A percentile compares a stretch with the other conserved stretches of the same genome.
Conservation (phyloP, 2,797 vertebrate species). For the Typhlichthys eigenmanni region DNA sequence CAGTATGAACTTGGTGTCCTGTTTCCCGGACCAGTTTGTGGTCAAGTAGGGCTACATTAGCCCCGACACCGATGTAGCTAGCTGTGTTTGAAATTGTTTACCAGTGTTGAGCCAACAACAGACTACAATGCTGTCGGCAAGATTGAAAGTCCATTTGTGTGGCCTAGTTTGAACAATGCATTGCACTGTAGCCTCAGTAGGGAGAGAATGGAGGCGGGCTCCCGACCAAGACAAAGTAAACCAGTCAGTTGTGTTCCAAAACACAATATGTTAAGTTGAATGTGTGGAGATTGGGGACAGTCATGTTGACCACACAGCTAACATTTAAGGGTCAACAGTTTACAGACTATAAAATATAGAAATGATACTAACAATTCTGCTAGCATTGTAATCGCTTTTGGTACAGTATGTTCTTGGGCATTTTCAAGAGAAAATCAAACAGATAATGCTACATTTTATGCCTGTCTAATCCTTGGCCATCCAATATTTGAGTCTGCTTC, state of each 20-base stretch:
- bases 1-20: constrained; percentile 9
- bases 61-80: background rate
- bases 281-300: constrained; percentile 3
- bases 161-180: constrained; percentile 70
- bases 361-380: no score
- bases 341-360: no score
- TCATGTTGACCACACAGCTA: constrained; percentile 15
- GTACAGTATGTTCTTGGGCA: no score
- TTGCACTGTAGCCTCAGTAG: constrained; percentile 56
- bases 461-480: no score
- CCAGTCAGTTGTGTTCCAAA: constrained; percentile 45
- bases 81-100: constrained; percentile 60
- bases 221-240: constrained; percentile 53
- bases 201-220: constrained; percentile 46
- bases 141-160: constrained; percentile 62
- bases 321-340: constrained; percentile 5
- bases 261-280: constrained; percentile 24
- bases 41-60: background rate
- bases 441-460: no score
- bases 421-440: no score
- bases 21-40: background rate
- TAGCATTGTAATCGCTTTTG: no score
- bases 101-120: constrained; percentile 46
- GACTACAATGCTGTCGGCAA: constrained; percentile 35
- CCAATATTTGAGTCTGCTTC: no score